Base-by-base conservation (phyloP, 2,888 invertebrate genomes). In the Cryptocheilus praepositus region DNA sequence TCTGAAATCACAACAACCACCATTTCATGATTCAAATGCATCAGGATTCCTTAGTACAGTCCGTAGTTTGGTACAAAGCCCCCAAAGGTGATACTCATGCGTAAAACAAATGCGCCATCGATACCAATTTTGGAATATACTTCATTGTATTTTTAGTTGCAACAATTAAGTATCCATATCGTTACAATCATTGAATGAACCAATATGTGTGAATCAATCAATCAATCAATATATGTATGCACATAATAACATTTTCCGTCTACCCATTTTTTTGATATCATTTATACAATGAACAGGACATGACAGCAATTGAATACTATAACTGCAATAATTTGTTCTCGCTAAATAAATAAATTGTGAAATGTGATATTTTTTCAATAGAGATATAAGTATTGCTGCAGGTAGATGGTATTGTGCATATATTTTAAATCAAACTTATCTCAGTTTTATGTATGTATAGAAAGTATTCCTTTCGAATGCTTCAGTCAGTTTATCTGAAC, bases 1-100 rank as follows among this genome's bases (percentile, higher is more conserved):
- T 89, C 88, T 89, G 88, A 89, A 89, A 89, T 89, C 87, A 88
- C 88, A 88, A 88, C 77, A 88, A 88, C 83, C 86, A 88, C 83
- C 87, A 85, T 85, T 85, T 88, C 85, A 88, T 85, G 80, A 84
- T 84, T 82, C 76, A 77, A 81, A 76, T 73, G 69, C 65, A 74
- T 71, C 64, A 73, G 77, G 76, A 78, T 77, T 75, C 77, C 64
- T 71, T 76, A 71, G 66, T 73, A 81, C 80, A 81, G 78, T 80
- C 83, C 79, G 82, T 81, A 78, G 79, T 76, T 76, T 76, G 76
- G 83, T 79, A 82, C 82, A 74, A 79, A 77, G 64, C 79, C 74
- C 80, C 80, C 77, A 79, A 80, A 69, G 64, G 64, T 70, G 61
- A 56, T 64, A 76, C 64, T 73, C 57, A 49, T 70, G 70, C 51